Conservation (phyloP, 2,888 invertebrate genomes). For the Drosophila ustulata region DNA sequence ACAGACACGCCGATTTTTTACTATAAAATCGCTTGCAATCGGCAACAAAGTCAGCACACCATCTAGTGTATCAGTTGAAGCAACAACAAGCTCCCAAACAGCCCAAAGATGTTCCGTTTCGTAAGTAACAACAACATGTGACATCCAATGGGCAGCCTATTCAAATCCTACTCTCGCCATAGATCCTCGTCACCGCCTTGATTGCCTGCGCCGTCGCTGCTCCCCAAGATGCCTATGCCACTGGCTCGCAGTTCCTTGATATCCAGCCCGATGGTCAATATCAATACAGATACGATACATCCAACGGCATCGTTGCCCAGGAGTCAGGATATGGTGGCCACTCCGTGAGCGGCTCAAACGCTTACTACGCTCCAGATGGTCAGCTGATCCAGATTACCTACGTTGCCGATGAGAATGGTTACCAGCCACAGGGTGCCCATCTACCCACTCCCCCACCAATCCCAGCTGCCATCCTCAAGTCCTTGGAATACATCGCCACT, state of each 20-base stretch:
- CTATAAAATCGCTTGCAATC: constrained; percentile 62
- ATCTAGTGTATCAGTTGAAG: constrained; percentile 51
- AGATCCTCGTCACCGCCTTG: constrained; percentile 66
- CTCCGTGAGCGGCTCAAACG: constrained; percentile 79
- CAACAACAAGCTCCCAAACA: constrained; percentile 22
- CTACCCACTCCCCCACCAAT: constrained; percentile 83
- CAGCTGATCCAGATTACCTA: constrained; percentile 68
- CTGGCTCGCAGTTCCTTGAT: constrained; percentile 43
- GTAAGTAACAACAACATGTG: constrained; percentile 51
- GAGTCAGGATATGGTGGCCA: constrained; percentile 87
- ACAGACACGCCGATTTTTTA: constrained; percentile 30
- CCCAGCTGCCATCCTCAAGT: constrained; percentile 72
- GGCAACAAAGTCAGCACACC: constrained; percentile 54
- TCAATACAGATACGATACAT: constrained; percentile 85
- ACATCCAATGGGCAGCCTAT: neutral
- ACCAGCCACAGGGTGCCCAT: constrained; percentile 75
- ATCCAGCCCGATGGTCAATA: constrained; percentile 84
- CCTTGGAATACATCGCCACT: constrained; percentile 80
- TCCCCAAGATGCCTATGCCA: constrained; percentile 50
- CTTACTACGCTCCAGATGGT: constrained; percentile 80
- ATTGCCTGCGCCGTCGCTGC: constrained; percentile 60
- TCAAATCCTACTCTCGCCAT: neutral
- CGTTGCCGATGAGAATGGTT: constrained; percentile 80
- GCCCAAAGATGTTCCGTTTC: constrained; percentile 71
- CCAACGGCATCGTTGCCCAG: constrained; percentile 87